These are phyloP conservation scores for Rhabdomys dilectus DNA, from an alignment of 2,113 vertebrate species.

Conservation along the genomic window DNA sequence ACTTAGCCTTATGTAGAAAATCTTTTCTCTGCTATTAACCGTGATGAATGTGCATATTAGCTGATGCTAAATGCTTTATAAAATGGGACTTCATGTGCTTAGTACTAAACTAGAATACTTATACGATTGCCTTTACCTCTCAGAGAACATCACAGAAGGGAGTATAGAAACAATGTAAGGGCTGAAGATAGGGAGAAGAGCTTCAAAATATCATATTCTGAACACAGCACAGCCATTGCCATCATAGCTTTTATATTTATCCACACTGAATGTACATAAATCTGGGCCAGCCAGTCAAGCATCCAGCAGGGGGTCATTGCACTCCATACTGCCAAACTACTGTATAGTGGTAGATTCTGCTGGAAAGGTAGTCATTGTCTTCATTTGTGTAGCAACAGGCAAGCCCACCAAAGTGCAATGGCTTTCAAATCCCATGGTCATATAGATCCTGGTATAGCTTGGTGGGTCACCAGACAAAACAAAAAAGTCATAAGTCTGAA, in stretches of 20 bases:
- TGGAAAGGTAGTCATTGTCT: background rate
- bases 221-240: background rate
- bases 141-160: background rate
- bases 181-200: background rate
- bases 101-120: background rate
- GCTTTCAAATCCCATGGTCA: background rate
- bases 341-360: background rate
- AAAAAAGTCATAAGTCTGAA: background rate
- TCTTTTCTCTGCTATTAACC: background rate
- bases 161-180: background rate
- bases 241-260: background rate
- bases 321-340: background rate
- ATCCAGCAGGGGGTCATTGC: fast-evolving
- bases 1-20: background rate
- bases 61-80: background rate
- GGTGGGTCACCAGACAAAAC: background rate
- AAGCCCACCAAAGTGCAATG: background rate
- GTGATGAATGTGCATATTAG: background rate
- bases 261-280: background rate
- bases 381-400: background rate
- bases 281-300: background rate
- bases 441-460: background rate
- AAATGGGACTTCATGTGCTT: background rate
- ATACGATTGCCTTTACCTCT: background rate
- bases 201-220: background rate